Percentiles rank a stretch among this genome's conserved stretches.
phyloP scores from a whole-genome alignment of 2,113 vertebrate genomes.

The Tapirus terrestris region DNA sequence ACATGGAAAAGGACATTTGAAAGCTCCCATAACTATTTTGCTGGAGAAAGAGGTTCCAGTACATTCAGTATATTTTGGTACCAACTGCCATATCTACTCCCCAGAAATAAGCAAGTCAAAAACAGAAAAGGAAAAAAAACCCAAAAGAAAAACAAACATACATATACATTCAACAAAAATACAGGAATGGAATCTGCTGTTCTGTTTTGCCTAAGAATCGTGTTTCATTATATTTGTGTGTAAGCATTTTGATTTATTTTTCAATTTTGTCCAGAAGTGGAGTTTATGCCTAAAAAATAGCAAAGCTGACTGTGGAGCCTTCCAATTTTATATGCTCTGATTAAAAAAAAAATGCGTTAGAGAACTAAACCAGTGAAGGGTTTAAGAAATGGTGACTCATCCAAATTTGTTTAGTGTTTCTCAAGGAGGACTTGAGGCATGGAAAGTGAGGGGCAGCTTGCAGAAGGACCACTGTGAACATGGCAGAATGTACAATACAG shows the following conservation, averaged over 20 bases:
- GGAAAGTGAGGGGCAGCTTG: not conserved
- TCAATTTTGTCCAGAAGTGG: conserved; percentile 16
- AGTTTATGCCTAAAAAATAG: not conserved
- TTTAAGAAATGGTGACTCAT: not conserved
- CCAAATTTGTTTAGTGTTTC: not conserved
- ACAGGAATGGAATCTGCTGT: not conserved
- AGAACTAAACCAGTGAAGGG: not conserved
- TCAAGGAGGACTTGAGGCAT: not conserved
- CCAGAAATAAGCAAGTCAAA: not conserved
- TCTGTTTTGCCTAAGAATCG: conserved; percentile 14
- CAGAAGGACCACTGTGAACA: not conserved
- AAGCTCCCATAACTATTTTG: not conserved
- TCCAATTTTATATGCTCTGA: conserved; percentile 3
- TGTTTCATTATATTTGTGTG: not conserved
- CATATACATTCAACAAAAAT: not conserved
- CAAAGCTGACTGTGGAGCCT: conserved; percentile 6
- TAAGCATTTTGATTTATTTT: conserved; percentile 35
- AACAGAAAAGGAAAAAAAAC: not conserved
- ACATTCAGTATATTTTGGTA: not conserved
- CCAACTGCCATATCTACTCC: not conserved
- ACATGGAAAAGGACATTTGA: not conserved
- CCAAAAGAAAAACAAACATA: not conserved
- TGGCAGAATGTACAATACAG: rapidly evolving
- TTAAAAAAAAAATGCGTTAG: not conserved
- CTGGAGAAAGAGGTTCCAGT: not conserved